phyloP scores from a whole-genome alignment of 2,113 vertebrate genomes.

The Sminthopsis crassicaudata region DNA sequence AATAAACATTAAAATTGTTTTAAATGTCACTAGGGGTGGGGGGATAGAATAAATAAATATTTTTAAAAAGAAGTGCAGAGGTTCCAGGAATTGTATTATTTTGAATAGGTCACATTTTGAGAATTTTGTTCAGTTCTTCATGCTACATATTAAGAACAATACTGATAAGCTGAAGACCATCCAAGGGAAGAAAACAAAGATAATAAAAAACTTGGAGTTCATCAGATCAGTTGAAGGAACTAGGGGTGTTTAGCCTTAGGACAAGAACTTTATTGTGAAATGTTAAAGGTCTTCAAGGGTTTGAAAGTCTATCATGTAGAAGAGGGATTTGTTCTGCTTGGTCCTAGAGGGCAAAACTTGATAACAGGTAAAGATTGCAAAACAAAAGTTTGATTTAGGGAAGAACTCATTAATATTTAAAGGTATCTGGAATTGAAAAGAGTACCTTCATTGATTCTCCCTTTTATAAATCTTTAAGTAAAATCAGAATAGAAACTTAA shows the following conservation, averaged over 20 bases:
- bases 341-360: neutral
- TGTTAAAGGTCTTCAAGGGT: neutral
- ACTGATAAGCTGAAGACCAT: neutral
- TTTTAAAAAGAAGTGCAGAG: neutral
- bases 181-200: neutral
- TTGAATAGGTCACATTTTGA: neutral
- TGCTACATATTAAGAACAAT: neutral
- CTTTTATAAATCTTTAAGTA: neutral
- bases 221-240: neutral
- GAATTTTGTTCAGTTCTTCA: neutral
- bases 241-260: neutral
- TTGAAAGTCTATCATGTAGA: neutral
- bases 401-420: neutral
- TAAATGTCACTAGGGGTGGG: too few relatives aligned
- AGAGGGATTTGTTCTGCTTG: neutral
- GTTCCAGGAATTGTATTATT: neutral
- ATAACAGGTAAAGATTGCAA: neutral
- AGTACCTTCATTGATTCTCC: neutral
- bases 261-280: neutral
- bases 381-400: neutral
- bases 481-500: neutral
- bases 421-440: neutral
- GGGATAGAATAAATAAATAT: too few relatives aligned
- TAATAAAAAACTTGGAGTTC: neutral
- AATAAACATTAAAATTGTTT: too few relatives aligned